phyloP scores from a whole-genome alignment of 2,113 vertebrate species.

The Arenaria interpres region DNA sequence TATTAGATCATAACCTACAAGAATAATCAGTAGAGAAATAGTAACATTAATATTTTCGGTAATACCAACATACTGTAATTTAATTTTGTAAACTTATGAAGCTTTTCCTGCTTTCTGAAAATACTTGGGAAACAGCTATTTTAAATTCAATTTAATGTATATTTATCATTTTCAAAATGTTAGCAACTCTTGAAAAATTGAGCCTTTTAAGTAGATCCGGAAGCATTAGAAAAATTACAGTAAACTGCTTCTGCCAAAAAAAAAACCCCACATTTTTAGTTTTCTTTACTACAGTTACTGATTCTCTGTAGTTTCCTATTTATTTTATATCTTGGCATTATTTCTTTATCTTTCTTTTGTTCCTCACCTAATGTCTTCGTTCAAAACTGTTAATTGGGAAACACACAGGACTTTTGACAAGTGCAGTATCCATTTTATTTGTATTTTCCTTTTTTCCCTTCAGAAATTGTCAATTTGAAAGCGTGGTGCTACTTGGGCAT shows the following conservation, averaged over 20 bases:
- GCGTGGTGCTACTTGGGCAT: not conserved
- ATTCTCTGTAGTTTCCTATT: not conserved
- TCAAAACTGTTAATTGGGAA: not conserved
- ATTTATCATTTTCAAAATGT: not conserved
- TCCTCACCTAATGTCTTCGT: not conserved
- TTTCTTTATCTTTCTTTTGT: not conserved
- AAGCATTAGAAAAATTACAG: not conserved
- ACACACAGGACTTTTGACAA: not conserved
- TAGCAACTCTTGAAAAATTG: not conserved
- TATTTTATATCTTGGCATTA: not conserved
- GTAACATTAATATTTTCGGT: not conserved
- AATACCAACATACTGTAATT: not conserved
- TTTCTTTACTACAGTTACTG: not conserved
- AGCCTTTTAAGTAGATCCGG: not conserved
- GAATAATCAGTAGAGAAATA: not conserved
- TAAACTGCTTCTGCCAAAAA: not conserved
- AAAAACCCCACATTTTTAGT: not conserved
- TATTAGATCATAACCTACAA: not conserved
- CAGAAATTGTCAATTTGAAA: not conserved
- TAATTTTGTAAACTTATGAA: not conserved
- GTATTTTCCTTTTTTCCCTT: not conserved
- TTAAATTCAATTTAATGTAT: not conserved
- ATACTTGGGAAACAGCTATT: not conserved
- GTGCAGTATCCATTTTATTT: not conserved
- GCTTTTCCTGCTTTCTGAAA: not conserved